Evolutionary conservation across 2,113 vertebrate genomes (phyloP), one percentile per base, ranked within the genome.

Genomic region (Cyanistes caeruleus): DNA sequence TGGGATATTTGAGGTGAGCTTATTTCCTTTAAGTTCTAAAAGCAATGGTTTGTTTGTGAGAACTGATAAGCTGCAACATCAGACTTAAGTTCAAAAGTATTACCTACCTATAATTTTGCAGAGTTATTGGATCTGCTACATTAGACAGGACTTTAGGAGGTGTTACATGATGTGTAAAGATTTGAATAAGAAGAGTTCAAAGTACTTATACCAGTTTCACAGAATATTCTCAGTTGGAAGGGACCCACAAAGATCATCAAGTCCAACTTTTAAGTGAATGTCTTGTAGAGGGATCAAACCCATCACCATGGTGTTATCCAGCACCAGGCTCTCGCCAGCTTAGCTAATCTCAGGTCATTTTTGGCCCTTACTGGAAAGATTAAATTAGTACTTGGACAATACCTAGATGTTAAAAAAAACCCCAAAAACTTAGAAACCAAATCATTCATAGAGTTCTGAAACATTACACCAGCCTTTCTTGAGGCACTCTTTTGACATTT

Each of bases 1-100:
- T 87, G 99, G 99, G 51, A 98, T 99, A 97, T 99, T 99, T 98
- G 99, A 99, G 99, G 99, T 99, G 98, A 98, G 98, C 97, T 97
- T 97, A 72, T 83, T 93, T 90, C 58, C 69, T 94, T 89, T 78
- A 72, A 35, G 18, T 85, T 30, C 35, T 64, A 60, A 67, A 94
- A 78, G 46, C 13, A 77, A 2, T 35, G 13, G 13, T 18, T 16
- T 23, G 15, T 59, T 23, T 65, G 51, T 72, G 44, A 23, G 41
- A 67, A 39, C 8, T 72, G 44, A n/a, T 65, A 48, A 88, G 41
- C 31, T 68, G 27, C 35, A 76, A 39, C 28, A 67, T 48, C 30
- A 59, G 37, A 49, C 12, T 74, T 53, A 15, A 67, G 33, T 67
- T 53, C 9, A 41, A 37, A 39, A 62, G 7, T 64, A 55, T 80